These are phyloP conservation scores for Anadara kagoshimensis DNA, from an alignment of 1,140 invertebrate genomes.

Conservation along the genomic window DNA sequence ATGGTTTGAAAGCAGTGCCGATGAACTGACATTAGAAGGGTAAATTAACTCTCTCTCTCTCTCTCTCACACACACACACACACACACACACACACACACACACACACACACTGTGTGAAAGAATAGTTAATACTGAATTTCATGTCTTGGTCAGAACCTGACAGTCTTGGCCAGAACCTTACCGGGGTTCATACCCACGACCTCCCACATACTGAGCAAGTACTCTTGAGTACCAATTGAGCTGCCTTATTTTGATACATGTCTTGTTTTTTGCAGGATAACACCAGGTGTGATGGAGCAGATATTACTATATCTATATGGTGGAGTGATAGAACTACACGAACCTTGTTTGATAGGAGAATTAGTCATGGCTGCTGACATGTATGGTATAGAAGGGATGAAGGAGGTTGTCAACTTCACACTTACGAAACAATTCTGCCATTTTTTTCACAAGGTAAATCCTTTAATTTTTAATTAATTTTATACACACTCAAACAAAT, in stretches of 20 bases:
- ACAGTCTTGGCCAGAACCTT: background rate
- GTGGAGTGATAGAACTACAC: constrained; percentile 88
- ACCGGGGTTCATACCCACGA: background rate
- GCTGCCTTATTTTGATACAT: background rate
- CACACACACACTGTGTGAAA: background rate
- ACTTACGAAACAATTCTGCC: constrained; percentile 91
- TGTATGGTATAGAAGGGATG: constrained; percentile 89
- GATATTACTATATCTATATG: constrained; percentile 93
- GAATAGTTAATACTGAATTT: background rate
- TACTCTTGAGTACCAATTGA: background rate
- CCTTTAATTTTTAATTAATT: background rate
- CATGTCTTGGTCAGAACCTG: background rate
- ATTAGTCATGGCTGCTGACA: constrained; percentile 88
- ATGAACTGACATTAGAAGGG: constrained; percentile 88
- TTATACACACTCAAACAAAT: too few relatives aligned
- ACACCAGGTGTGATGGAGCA: constrained; percentile 90
- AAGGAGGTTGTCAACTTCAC: constrained; percentile 92
- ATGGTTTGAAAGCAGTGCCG: constrained; percentile 86
- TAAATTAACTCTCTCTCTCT: constrained; percentile 70
- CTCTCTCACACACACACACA: too few relatives aligned
- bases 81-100: too few relatives aligned
- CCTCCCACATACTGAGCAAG: background rate
- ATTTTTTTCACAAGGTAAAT: constrained; percentile 89
- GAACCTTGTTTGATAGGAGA: constrained; percentile 89
- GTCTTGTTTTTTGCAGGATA: constrained; percentile 79